Conservation (phyloP, 2,888 invertebrate species). For the Nephrotoma appendiculata region DNA sequence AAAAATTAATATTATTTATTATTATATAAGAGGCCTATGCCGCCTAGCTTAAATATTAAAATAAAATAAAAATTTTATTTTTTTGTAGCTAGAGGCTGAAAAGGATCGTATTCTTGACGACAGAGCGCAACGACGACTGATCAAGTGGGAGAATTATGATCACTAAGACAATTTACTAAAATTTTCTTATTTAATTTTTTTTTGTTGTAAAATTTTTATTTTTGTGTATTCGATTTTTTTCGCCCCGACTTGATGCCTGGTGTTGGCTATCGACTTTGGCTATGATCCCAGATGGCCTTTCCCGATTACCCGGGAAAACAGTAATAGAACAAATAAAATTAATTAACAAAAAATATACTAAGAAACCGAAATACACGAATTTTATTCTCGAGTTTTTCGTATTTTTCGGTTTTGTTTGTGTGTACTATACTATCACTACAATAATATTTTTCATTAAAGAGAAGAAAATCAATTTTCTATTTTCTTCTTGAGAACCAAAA, state of each 20-base stretch:
- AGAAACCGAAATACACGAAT: background rate
- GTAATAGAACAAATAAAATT: constrained; percentile 11
- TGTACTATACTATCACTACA: background rate
- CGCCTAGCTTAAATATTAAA: constrained; percentile 12
- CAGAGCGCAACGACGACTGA: constrained; percentile 35
- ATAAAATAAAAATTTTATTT: constrained; percentile 7
- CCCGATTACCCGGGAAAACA: constrained; percentile 31
- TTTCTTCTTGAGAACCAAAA: background rate
- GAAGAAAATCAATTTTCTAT: background rate
- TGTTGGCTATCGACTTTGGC: constrained; percentile 27
- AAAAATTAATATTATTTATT: background rate
- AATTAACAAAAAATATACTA: background rate
- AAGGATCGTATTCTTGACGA: constrained; percentile 30
- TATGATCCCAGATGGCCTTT: constrained; percentile 33
- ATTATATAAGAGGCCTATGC: constrained; percentile 15
- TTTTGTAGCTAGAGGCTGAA: constrained; percentile 12
- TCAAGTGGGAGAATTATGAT: constrained; percentile 14
- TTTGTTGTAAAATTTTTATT: background rate
- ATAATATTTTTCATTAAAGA: background rate
- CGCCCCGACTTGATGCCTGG: background rate
- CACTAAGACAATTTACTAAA: background rate
- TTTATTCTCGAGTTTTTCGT: background rate
- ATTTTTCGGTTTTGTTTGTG: background rate
- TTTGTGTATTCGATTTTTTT: background rate
- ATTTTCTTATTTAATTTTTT: background rate